Evolutionary conservation across 2,888 invertebrate species (phyloP).

Genomic region (Volucella zonaria): DNA sequence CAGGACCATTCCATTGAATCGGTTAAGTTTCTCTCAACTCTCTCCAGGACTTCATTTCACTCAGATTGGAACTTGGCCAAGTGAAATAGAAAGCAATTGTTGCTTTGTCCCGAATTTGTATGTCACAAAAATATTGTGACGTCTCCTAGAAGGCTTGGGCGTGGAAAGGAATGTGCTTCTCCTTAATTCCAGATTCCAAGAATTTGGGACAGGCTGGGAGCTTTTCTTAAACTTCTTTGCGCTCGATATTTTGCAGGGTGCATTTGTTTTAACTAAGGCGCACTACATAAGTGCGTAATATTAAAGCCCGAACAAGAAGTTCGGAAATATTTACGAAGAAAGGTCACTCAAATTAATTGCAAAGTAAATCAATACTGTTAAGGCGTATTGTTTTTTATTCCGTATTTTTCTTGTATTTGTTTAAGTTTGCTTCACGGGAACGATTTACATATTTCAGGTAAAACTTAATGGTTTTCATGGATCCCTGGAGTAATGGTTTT

Average conservation of each 20-base stretch:
- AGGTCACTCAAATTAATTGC: slow-evolving; percentile 8
- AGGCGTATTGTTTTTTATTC: slow-evolving; percentile 6
- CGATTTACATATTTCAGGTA: slow-evolving; percentile 40
- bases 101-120: slow-evolving; percentile 56
- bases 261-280: slow-evolving; percentile 39
- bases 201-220: slow-evolving; percentile 62
- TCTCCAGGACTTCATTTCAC: slow-evolving; percentile 4
- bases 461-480: slow-evolving; percentile 10
- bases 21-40: slow-evolving; percentile 43
- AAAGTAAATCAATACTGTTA: not conserved
- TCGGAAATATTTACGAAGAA: slow-evolving; percentile 21
- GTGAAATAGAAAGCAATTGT: slow-evolving; percentile 72
- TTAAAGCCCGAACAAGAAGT: not conserved
- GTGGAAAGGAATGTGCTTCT: slow-evolving; percentile 67
- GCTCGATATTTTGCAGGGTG: slow-evolving; percentile 71
- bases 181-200: slow-evolving; percentile 63
- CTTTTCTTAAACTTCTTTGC: slow-evolving; percentile 53
- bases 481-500: slow-evolving; percentile 16
- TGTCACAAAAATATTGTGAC: slow-evolving; percentile 43
- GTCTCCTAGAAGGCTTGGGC: slow-evolving; percentile 52
- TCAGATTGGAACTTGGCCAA: slow-evolving; percentile 57
- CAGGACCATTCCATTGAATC: slow-evolving; percentile 59
- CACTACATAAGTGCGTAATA: slow-evolving; percentile 38
- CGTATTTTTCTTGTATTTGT: slow-evolving; percentile 11
- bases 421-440: not conserved